Base-by-base conservation (phyloP, 2,113 vertebrate genomes). In the Pagrus major region DNA sequence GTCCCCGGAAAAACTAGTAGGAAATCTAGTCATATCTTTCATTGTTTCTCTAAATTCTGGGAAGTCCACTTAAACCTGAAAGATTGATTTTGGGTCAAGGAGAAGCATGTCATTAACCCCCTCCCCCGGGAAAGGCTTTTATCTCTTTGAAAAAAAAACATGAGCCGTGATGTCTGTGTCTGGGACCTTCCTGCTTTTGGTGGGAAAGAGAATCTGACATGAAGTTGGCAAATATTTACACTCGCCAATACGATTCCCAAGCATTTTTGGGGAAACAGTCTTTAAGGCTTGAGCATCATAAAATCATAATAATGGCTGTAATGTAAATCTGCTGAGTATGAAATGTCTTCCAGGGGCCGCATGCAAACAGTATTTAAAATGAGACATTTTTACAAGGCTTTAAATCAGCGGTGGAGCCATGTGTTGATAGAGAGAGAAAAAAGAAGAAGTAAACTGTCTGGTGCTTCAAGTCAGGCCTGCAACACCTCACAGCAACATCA, bases 361-460 rank as follows among this genome's bases (percentile, higher is more conserved):
- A 91, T 90, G 90, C 93, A 93, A 93, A 94, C 93, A 91, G 89
- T 91, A 91, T 94, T 94, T 94, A 93, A 91, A 93, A 91, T 65
- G 69, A 44, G 92, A 92, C 90, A 86, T 88, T 83, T 94, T 93
- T 90, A 94, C 91, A 90, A 89, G 92, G 86, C 81, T 89, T 76
- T 94, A 94, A 94, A 94, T 94, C 93, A 92, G 83, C 66, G 61
- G 63, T 79, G 68, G 81, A 85, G 88, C 84, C 86, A 71, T 79
- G 86, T 81, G 85, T 85, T 81, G 80, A 90, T 54, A 82, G 73
- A 75, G 79, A 73, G 55, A 52, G 60, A 47, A 76, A 74, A 87
- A 86, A 80, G 69, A 67, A 84, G 80, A 79, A 86, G 84, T 86
- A 89, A 90, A 93, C 84, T 80, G 73, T 86, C 84, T 91, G 81